Evolutionary conservation across 2,888 invertebrate genomes (phyloP).

Genomic region (Leptinotarsa juncta): DNA sequence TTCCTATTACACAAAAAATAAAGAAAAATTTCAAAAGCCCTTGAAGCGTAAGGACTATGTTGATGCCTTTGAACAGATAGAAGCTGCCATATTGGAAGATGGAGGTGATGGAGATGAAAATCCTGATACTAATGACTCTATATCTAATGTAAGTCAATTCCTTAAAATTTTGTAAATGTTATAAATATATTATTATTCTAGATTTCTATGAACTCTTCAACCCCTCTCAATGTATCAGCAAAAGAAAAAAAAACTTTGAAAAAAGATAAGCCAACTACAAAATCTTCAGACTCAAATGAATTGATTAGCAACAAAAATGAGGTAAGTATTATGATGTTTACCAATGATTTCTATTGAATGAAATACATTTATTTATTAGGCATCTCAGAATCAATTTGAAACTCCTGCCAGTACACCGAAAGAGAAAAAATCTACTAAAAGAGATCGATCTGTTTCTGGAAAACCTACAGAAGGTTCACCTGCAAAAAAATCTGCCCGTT

Average conservation of each 20-base stretch:
- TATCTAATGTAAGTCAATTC: slow-evolving; percentile 27
- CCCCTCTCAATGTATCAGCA: slow-evolving; percentile 19
- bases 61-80: slow-evolving; percentile 90
- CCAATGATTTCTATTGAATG: neutral
- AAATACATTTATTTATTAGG: slow-evolving; percentile 26
- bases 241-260: slow-evolving; percentile 38
- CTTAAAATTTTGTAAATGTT: neutral
- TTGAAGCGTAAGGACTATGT: slow-evolving; percentile 86
- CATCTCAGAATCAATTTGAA: slow-evolving; percentile 31
- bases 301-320: neutral
- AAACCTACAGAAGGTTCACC: slow-evolving; percentile 33
- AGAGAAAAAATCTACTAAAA: slow-evolving; percentile 33
- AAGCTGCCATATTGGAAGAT: slow-evolving; percentile 74
- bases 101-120: slow-evolving; percentile 57
- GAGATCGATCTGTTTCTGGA: slow-evolving; percentile 35
- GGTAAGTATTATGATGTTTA: neutral
- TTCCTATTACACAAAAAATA: slow-evolving; percentile 83
- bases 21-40: slow-evolving; percentile 80
- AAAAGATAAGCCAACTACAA: slow-evolving; percentile 36
- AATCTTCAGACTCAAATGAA: slow-evolving; percentile 21
- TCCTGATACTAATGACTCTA: slow-evolving; percentile 26
- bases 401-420: slow-evolving; percentile 20
- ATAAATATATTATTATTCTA: slow-evolving; percentile 1
- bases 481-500: slow-evolving; percentile 36
- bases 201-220: slow-evolving; percentile 36